Base-by-base conservation (phyloP, 2,113 vertebrate genomes). In the Climacteris rufus region DNA sequence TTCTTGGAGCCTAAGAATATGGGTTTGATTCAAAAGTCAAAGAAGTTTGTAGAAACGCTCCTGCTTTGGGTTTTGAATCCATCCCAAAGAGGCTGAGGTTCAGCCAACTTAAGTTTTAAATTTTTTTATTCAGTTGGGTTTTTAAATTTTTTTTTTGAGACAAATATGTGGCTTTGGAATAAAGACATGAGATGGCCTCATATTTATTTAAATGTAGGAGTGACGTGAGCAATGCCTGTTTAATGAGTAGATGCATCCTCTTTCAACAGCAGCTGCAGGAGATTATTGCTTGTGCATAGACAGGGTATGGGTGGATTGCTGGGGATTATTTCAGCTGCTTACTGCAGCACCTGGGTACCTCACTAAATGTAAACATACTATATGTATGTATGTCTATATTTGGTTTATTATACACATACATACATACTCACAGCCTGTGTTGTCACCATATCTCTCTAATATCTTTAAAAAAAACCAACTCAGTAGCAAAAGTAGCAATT, bases 11-110 rank as follows among this genome's bases (percentile, higher is more conserved):
- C 86, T 76, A 47, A 93, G 70, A 95, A 69, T 84, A 72, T 86
- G 93, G 96, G 93, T 88, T 95, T 94, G 93, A 93, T 96, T 96
- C 96, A 95, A 97, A 96, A 95, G 90, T 95, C 94, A 95, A 96
- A 96, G 92, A 71, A 87, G 76, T 71, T 93, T 78, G 72, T 92
- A 75, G 90, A 84, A 90, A 64, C 0, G 3, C 50, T 91, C 57
- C 79, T 77, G 74, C 93, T 94, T 89, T 83, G 93, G 91, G 89
- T 92, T 94, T 95, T 97, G 92, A 96, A 94, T 95, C 94, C 52
- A 52, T 90, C 93, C 96, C 94, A 95, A n/a, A 81, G 74, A 76
- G 89, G 74, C 83, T 83, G 95, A 93, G 49, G 63, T 96, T 87
- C 85, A 72, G 90, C 74, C 91, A 80, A 28, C 23, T 89, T 66